phyloP scores from a whole-genome alignment of 2,113 vertebrate genomes.

The Ariopsis seemanni region DNA sequence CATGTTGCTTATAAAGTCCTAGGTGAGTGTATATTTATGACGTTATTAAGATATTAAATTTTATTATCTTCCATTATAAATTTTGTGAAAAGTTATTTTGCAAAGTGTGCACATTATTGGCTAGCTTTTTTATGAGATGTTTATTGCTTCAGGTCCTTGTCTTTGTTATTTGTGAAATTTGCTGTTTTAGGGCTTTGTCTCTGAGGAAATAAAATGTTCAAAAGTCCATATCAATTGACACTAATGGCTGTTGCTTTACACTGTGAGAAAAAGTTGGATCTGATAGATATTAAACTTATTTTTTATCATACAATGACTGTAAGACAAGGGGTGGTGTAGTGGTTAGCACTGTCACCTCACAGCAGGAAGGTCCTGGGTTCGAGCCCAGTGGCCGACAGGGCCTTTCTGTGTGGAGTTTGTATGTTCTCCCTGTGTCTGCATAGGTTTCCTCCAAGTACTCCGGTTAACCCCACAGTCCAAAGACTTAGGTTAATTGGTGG shows the following conservation, averaged over 20 bases:
- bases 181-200: background rate
- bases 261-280: background rate
- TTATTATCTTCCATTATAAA: background rate
- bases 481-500: no score
- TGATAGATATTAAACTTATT: background rate
- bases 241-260: background rate
- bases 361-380: no score
- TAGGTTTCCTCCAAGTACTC: no score
- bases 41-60: background rate
- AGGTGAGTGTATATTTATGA: background rate
- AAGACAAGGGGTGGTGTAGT: background rate
- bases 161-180: background rate
- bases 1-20: background rate
- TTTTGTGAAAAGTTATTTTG: background rate
- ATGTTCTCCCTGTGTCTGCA: no score
- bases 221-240: background rate
- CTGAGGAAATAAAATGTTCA: background rate
- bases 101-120: background rate
- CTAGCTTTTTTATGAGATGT: background rate
- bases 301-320: background rate
- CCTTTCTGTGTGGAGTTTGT: no score
- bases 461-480: no score
- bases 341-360: no score
- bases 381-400: no score
- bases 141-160: background rate